Evolutionary conservation across 1,140 invertebrate species (phyloP), one percentile per base, ranked within the genome.

Genomic region (Muscidifurax raptorellus): DNA sequence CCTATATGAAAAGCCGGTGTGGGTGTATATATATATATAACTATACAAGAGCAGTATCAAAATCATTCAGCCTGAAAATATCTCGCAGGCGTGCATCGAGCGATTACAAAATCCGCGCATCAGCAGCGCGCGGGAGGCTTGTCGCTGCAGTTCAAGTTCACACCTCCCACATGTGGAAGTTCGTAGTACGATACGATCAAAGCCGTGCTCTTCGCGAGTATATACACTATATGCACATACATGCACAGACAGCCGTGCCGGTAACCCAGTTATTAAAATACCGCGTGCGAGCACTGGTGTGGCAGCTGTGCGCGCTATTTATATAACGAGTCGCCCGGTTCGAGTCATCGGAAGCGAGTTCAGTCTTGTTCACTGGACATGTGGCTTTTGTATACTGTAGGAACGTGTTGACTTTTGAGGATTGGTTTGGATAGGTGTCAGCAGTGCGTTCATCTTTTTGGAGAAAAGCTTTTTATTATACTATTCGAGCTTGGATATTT

Each of bases 191-290:
- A 18, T 78, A 40, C 36, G 7, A 40, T 40, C 36, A 40, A 40
- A 40, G 76, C 36, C 44, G 32, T 44, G 36, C 59, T 27, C 22
- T 40, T 47, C n/a, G 64, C 27, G 0, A 5, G 18, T 52, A 52
- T 40, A 64, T 32, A 13, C 27, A 32, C 25, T 40, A 40, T 40
- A 66, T 66, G n/a, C 64, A 66, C n/a, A 27, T n/a, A 27, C 6
- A 12, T 10, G 0, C 27, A 2, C 66, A 12, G 10, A 30, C 80
- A 25, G 44, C 47, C 78, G 83, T 75, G 52, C 77, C 67, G 27
- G 32, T 84, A 84, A 84, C 83, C 83, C 71, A 84, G 77, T 84
- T 84, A 84, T 80, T 75, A 84, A 84, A 84, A 76, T 84, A 80
- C 78, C 83, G 52, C 76, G 76, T 28, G 36, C 36, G 76, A 25